These are phyloP conservation scores for Protosalanx chinensis DNA, from an alignment of 2,797 vertebrate species.

Conservation along the genomic window DNA sequence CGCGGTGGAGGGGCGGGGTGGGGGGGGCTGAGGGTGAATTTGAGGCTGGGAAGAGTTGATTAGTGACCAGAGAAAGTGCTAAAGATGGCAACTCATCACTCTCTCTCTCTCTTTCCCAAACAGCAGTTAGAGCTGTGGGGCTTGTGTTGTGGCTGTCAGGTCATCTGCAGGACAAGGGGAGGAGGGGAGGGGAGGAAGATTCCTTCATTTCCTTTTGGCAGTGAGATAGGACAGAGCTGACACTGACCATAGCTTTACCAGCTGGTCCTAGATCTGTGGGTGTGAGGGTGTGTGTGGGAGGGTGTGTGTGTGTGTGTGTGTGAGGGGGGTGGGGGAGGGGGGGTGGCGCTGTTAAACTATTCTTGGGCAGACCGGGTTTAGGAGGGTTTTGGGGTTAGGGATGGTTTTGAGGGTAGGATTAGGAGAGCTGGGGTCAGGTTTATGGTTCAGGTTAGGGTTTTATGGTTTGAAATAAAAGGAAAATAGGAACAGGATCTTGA, in stretches of 20 bases:
- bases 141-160: slow-evolving; percentile 42
- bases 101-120: not conserved
- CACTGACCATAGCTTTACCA: slow-evolving; percentile 54
- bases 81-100: not conserved
- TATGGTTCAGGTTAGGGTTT: no score
- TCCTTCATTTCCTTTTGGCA: slow-evolving; percentile 68
- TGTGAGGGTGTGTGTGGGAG: slow-evolving; percentile 27
- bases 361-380: no score
- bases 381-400: no score
- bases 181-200: slow-evolving; percentile 41
- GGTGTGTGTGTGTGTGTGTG: slow-evolving; percentile 23
- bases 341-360: no score
- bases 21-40: no score
- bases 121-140: slow-evolving; percentile 17
- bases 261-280: slow-evolving; percentile 34
- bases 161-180: slow-evolving; percentile 59
- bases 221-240: slow-evolving; percentile 46
- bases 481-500: no score
- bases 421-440: no score
- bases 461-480: no score
- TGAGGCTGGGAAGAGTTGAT: not conserved
- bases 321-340: not conserved
- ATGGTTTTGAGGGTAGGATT: no score
- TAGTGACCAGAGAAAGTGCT: not conserved
- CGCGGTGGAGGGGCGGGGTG: no score